These are phyloP conservation scores for Drosophila peninsularis DNA, from an alignment of 2,888 invertebrate genomes.

Conservation along the genomic window DNA sequence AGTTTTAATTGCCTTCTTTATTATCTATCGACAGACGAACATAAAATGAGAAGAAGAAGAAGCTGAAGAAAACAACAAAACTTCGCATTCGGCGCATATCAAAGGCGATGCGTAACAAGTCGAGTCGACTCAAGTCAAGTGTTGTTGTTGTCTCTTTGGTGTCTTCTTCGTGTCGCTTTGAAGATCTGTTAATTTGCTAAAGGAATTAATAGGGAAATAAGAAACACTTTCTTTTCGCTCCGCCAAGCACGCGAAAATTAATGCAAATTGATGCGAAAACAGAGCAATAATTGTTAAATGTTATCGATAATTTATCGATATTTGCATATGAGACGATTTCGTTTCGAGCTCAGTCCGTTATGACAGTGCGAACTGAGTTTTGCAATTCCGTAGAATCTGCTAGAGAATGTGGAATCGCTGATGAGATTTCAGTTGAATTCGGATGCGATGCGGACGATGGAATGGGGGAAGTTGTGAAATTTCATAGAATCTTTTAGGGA, in stretches of 20 bases:
- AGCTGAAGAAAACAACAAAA: not conserved
- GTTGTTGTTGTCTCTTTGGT: slow-evolving; percentile 4
- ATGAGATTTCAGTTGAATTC: not conserved
- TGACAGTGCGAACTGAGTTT: not conserved
- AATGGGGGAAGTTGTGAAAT: not conserved
- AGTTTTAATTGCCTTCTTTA: slow-evolving; percentile 59
- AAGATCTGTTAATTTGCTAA: slow-evolving; percentile 62
- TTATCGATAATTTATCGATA: slow-evolving; percentile 7
- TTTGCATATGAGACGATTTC: slow-evolving; percentile 9
- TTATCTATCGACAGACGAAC: slow-evolving; percentile 33
- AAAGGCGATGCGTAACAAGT: slow-evolving; percentile 13
- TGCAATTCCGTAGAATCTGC: not conserved
- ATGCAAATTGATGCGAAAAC: slow-evolving; percentile 27
- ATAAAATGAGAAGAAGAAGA: not conserved
- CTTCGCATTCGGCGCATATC: slow-evolving; percentile 7
- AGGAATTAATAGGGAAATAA: slow-evolving; percentile 31
- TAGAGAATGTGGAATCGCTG: not conserved
- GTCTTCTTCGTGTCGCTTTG: slow-evolving; percentile 12
- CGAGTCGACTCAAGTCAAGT: not conserved
- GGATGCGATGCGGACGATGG: not conserved
- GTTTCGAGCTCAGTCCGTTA: not conserved
- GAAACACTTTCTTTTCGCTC: slow-evolving; percentile 59
- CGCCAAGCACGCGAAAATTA: slow-evolving; percentile 23
- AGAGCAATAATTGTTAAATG: slow-evolving; percentile 56
- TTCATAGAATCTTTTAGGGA: not conserved